These are phyloP conservation scores for Gobio gobio DNA, from an alignment of 2,113 vertebrate species.

Conservation along the genomic window DNA sequence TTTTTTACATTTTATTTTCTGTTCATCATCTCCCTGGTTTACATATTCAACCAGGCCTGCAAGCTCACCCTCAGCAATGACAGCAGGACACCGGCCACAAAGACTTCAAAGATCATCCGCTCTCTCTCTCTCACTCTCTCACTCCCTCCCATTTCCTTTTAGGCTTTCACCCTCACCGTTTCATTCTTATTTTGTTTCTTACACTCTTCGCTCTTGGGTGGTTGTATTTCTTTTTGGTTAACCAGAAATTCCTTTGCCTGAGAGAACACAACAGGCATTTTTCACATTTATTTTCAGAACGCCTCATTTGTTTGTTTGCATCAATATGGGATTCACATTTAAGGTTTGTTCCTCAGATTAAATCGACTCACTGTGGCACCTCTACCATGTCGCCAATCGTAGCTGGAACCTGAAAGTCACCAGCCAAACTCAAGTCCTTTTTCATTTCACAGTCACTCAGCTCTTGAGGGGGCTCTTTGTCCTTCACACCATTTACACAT, in stretches of 20 bases:
- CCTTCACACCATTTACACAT: conserved; percentile 70
- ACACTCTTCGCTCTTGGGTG: conserved; percentile 62
- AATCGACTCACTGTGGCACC: conserved; percentile 64
- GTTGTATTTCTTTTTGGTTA: conserved; percentile 70
- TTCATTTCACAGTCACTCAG: conserved; percentile 75
- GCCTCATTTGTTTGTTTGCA: conserved; percentile 61
- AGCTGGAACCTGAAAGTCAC: conserved; percentile 57
- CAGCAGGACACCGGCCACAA: conserved; percentile 30
- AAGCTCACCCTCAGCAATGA: conserved; percentile 36
- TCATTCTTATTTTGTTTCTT: conserved; percentile 7
- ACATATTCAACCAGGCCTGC: conserved; percentile 35
- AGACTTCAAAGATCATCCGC: conserved; percentile 14
- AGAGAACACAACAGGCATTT: conserved; percentile 65
- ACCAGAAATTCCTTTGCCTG: conserved; percentile 68
- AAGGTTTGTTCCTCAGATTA: conserved; percentile 66
- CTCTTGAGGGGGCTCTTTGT: conserved; percentile 65
- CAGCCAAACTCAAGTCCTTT: conserved; percentile 71
- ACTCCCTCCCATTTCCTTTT: not conserved
- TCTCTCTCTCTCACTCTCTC: not conserved
- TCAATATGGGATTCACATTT: conserved; percentile 63
- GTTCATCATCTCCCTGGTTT: conserved; percentile 38
- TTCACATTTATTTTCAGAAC: conserved; percentile 65
- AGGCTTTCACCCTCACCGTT: conserved; percentile 1
- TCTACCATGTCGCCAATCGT: conserved; percentile 64
- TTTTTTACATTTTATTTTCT: conserved; percentile 31